Evolutionary conservation across 2,888 invertebrate species (phyloP).

Genomic region (Sussaba pulchella): DNA sequence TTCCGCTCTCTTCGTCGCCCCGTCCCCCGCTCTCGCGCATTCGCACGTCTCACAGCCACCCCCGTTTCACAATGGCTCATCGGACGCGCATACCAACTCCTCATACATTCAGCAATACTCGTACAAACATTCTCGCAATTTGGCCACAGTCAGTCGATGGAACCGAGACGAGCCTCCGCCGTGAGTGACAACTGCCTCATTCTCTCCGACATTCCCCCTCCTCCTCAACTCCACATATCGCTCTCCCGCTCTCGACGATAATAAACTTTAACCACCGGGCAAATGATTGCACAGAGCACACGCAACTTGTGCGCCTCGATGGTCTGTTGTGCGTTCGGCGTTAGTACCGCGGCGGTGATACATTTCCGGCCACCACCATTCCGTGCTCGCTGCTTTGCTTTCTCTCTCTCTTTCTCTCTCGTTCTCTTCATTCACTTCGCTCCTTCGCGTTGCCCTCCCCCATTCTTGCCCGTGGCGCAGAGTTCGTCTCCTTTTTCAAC

Average conservation of each 20-base stretch:
- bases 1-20: too few relatives aligned
- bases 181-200: slow-evolving; percentile 44
- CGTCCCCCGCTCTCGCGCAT: too few relatives aligned
- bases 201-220: slow-evolving; percentile 62
- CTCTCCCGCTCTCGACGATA: slow-evolving; percentile 68
- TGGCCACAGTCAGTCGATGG: slow-evolving; percentile 36
- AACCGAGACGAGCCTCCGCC: slow-evolving; percentile 68
- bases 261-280: slow-evolving; percentile 72
- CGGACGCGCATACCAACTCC: slow-evolving; percentile 14
- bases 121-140: slow-evolving; percentile 9
- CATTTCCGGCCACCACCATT: slow-evolving; percentile 79
- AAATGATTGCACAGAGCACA: slow-evolving; percentile 57
- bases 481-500: not conserved
- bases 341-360: slow-evolving; percentile 73
- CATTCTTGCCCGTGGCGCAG: not conserved
- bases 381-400: slow-evolving; percentile 40
- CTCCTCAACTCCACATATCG: too few relatives aligned
- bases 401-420: not conserved
- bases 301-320: slow-evolving; percentile 47
- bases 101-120: not conserved
- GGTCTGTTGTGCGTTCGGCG: slow-evolving; percentile 68
- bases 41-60: too few relatives aligned
- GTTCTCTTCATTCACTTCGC: slow-evolving; percentile 28
- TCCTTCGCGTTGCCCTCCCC: slow-evolving; percentile 29
- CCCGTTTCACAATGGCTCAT: slow-evolving; percentile 38